Evolutionary conservation across 2,888 invertebrate species (phyloP).

Genomic region (Sesia bembeciformis): DNA sequence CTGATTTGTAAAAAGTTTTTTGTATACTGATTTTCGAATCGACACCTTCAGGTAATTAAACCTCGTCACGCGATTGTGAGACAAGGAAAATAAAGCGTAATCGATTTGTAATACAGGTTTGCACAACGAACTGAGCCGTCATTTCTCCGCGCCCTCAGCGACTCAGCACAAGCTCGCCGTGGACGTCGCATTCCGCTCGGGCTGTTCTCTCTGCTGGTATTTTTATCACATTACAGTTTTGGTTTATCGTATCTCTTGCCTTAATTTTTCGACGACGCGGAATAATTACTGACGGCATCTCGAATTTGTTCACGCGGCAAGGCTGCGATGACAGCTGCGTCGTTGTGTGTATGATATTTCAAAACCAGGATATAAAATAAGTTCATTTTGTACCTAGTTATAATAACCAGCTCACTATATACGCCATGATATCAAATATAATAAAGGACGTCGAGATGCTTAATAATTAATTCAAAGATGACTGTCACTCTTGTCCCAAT

Average conservation of each 20-base stretch:
- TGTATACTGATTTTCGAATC: constrained; percentile 59
- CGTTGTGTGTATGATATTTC: constrained; percentile 21
- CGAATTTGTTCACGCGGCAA: constrained; percentile 47
- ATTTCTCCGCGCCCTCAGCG: constrained; percentile 46
- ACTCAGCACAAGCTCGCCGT: constrained; percentile 39
- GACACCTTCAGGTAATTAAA: constrained; percentile 67
- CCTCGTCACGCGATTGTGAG: constrained; percentile 58
- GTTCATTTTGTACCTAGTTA: too few species aligned
- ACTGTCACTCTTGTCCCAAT: too few species aligned
- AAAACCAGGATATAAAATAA: constrained; percentile 16
- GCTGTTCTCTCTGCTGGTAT: constrained; percentile 36
- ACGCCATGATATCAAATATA: too few species aligned
- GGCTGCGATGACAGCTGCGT: constrained; percentile 45
- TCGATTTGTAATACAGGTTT: constrained; percentile 62
- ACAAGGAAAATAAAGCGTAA: constrained; percentile 54
- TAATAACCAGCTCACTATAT: too few species aligned
- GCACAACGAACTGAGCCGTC: constrained; percentile 35
- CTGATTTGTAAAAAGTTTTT: constrained; percentile 49
- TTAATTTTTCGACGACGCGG: constrained; percentile 59
- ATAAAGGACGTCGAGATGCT: too few species aligned
- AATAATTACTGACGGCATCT: constrained; percentile 55
- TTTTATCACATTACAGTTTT: constrained; percentile 45
- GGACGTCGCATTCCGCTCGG: constrained; percentile 51
- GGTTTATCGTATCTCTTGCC: constrained; percentile 50
- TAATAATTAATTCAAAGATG: too few species aligned